A percentile compares a stretch with the other conserved stretches of the same genome.
Conservation (phyloP, 2,113 vertebrate species). For the Aphyosemion australe region DNA sequence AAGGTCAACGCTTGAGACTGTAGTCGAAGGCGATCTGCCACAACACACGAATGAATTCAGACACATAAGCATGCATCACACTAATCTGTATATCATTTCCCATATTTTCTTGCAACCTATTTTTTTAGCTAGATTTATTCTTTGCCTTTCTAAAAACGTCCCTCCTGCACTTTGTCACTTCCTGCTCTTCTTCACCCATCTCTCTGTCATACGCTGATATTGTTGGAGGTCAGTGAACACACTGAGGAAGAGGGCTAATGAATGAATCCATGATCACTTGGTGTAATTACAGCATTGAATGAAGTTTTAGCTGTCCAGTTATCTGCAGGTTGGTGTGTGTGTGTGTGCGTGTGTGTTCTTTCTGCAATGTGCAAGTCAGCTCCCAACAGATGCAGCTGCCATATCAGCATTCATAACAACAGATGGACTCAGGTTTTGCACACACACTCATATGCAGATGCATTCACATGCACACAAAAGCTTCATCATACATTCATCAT, state of each 20-base stretch:
- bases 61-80: slow-evolving; percentile 41
- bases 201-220: slow-evolving; percentile 34
- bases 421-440: slow-evolving; percentile 66
- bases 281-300: slow-evolving; percentile 78
- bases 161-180: neutral
- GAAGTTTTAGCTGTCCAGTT: slow-evolving; percentile 64
- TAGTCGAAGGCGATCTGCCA: slow-evolving; percentile 41
- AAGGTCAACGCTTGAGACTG: slow-evolving; percentile 53
- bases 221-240: slow-evolving; percentile 63
- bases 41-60: slow-evolving; percentile 28
- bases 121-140: slow-evolving; percentile 16
- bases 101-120: slow-evolving; percentile 27
- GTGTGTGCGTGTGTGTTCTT: slow-evolving; percentile 29
- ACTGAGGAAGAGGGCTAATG: slow-evolving; percentile 57
- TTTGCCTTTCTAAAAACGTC: neutral
- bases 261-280: slow-evolving; percentile 64
- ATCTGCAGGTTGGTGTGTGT: too few relatives aligned
- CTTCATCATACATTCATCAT: slow-evolving; percentile 18
- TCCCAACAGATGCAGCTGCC: slow-evolving; percentile 65
- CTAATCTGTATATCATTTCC: slow-evolving; percentile 38
- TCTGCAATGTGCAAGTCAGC: slow-evolving; percentile 62
- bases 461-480: slow-evolving; percentile 23
- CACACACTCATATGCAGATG: slow-evolving; percentile 6
- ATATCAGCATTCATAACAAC: slow-evolving; percentile 71
- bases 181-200: slow-evolving; percentile 10